These are phyloP conservation scores for Yponomeuta cagnagella DNA, from an alignment of 2,888 invertebrate genomes.

Conservation along the genomic window DNA sequence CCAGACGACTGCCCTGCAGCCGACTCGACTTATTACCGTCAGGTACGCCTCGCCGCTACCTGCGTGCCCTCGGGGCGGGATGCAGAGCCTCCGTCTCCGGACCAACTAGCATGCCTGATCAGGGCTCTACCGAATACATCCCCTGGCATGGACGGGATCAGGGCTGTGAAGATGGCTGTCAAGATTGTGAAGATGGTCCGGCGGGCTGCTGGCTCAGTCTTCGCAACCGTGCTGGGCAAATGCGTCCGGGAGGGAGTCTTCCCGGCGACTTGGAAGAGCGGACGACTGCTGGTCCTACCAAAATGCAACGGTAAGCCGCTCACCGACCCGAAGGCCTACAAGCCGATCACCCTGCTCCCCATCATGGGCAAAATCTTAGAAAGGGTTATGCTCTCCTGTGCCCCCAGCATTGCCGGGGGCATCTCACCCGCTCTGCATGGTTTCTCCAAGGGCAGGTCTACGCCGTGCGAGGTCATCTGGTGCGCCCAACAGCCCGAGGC, in stretches of 20 bases:
- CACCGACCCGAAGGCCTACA: constrained; percentile 27
- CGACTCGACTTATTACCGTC: constrained; percentile 25
- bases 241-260: no score
- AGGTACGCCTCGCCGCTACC: constrained; percentile 23
- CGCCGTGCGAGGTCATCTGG: constrained; percentile 14
- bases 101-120: constrained; percentile 21
- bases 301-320: constrained; percentile 27
- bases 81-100: constrained; percentile 17
- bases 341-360: constrained; percentile 31
- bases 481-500: background rate
- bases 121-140: constrained; percentile 27
- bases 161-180: constrained; percentile 13
- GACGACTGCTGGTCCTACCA: constrained; percentile 25
- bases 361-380: constrained; percentile 33
- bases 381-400: constrained; percentile 22
- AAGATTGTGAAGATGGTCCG: constrained; percentile 21
- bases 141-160: constrained; percentile 30
- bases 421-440: constrained; percentile 25
- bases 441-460: constrained; percentile 23
- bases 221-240: constrained; percentile 15
- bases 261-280: no score
- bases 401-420: constrained; percentile 11
- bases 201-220: constrained; percentile 8
- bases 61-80: constrained; percentile 23
- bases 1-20: no score